Evolutionary conservation across 2,797 vertebrate genomes (phyloP).

Genomic region (Lepilemur septentrionalis): DNA sequence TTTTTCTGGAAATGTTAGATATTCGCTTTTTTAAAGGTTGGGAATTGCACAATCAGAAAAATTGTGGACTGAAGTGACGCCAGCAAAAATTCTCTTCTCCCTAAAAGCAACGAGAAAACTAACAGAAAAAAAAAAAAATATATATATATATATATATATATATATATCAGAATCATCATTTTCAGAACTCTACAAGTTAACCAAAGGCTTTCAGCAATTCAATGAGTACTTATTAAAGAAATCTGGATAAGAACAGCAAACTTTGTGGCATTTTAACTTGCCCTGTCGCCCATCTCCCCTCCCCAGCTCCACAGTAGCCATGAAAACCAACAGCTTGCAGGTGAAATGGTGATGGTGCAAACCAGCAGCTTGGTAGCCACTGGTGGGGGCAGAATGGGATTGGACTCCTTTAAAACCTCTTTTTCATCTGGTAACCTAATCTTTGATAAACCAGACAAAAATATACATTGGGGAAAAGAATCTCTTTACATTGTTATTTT

Average conservation of each 20-base stretch:
- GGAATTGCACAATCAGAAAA: neutral
- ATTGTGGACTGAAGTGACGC: neutral
- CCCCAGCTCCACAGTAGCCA: neutral
- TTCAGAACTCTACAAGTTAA: conserved; percentile 34
- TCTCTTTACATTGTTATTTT: no score
- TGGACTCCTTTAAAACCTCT: neutral
- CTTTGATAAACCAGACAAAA: no score
- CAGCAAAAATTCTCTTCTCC: neutral
- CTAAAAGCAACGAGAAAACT: neutral
- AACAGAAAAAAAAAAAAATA: no score
- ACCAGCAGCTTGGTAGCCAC: neutral
- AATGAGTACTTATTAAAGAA: neutral
- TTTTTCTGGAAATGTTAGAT: neutral
- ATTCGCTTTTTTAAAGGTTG: neutral
- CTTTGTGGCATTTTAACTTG: neutral
- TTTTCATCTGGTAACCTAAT: no score
- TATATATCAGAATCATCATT: neutral
- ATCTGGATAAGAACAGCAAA: neutral
- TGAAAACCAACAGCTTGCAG: neutral
- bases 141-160: no score
- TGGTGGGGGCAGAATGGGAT: neutral
- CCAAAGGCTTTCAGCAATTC: neutral
- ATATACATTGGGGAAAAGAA: no score
- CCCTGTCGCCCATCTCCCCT: neutral
- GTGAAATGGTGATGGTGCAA: neutral